Base-by-base conservation (phyloP, 2,113 vertebrate genomes). In the Taurulus bubalis region DNA sequence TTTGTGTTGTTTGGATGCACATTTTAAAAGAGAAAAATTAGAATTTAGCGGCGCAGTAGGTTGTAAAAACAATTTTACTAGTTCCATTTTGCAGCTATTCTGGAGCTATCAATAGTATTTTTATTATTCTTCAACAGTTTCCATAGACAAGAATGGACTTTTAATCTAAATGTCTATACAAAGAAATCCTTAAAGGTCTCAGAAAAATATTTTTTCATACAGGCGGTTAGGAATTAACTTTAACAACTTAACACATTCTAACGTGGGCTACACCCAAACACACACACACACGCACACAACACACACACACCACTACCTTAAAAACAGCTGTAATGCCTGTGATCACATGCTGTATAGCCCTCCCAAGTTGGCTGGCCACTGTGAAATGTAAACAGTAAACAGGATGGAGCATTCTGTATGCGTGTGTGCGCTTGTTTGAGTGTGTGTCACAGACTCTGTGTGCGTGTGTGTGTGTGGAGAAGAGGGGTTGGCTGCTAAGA, bases 361-460 rank as follows among this genome's bases (percentile, higher is more conserved):
- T 92, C 93, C 89, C 90, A 92, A 56, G 91, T 91, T 87, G 87
- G 56, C 66, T 12, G 28, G 82, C 80, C 77, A 87, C 83, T 91
- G 93, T 92, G 93, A 94, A 93, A 80, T 83, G 89, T 91, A 90
- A 94, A 94, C 76, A 93, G 88, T 90, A 88, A 93, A 94, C 92
- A 93, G 85, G 93, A 92, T 76, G 87, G 76, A 67, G 82, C 85
- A 89, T 93, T 90, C 89, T 89, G 80, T 85, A 6, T 45, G 45
- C 82, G 79, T 92, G 87, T 80, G 80, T 79, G 87, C 76, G 75
- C 58, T 32, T 58, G 38, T 53, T 56, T 82, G 79, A 69, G 55
- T 56, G 24, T 73, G 58, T 56, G 49, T 42, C 9, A 10, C 59
- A 36, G 20, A 36, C 32, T 38, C 8, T 62, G 18, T 64, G 34